Evolutionary conservation across 2,888 invertebrate species (phyloP), one percentile per base, ranked within the genome.

Genomic region (Nezara viridula): DNA sequence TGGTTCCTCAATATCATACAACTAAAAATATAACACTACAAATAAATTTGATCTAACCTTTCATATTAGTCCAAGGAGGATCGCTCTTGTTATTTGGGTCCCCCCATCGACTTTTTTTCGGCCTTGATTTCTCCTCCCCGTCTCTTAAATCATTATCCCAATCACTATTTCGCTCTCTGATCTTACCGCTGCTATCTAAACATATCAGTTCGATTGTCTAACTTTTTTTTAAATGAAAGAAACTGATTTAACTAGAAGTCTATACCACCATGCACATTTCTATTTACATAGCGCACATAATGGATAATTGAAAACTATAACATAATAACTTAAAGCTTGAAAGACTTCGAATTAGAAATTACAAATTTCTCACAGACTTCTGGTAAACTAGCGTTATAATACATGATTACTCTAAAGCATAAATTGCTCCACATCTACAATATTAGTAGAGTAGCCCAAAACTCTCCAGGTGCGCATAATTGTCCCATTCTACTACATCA

Each of bases 91-190:
- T 88, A 87, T 85, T 89, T 32, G 77, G 88, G 85, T 87, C 87
- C 89, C 89, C 86, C 90, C 89, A 86, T 86, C 90, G 89, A 86
- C 89, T 81, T 90, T 89, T 89, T 87, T 90, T 90, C 49, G 90
- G 85, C 85, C 87, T 89, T 37, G 89, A 90, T 87, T 50, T 89
- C 55, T 89, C 90, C 9, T 89, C 89, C 77, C 50, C 47, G n/a
- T 90, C 90, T 85, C 88, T 87, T 89, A 86, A 32, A 89, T 90
- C 89, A n/a, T 89, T 89, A 88, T 89, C 90, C 88, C 90, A 88
- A 44, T 90, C 90, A 66, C 86, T 86, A 90, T 55, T 86, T 77
- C 88, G 60, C 66, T 90, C 90, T 50, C 90, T 89, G 73, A 77
- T 86, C 85, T 89, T 89, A 52, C 55, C 88, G 21, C 90, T 86